A percentile compares a stretch with the other conserved stretches of the same genome.
These are phyloP conservation scores for Cuculus canorus DNA, from an alignment of 2,797 vertebrate species.

Conservation along the genomic window DNA sequence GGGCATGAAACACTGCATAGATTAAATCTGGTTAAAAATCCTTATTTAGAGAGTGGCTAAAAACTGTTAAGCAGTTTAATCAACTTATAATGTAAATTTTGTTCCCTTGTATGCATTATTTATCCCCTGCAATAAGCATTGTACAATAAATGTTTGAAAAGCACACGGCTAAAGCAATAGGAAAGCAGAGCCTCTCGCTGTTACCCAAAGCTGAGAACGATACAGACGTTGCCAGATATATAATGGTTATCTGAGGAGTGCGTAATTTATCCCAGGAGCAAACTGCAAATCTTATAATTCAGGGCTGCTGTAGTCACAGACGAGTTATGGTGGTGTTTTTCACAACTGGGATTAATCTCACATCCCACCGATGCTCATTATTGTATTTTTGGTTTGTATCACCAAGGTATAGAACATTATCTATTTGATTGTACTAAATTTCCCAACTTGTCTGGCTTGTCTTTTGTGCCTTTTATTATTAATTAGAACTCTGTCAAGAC, in stretches of 20 bases:
- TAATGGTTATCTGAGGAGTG: constrained; percentile 48
- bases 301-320: constrained; percentile 41
- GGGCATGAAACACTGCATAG: constrained; percentile 84
- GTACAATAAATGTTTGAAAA: constrained; percentile 59
- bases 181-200: constrained; percentile 52
- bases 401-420: constrained; percentile 11
- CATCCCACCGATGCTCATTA: constrained; percentile 40
- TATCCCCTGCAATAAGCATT: constrained; percentile 66
- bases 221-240: constrained; percentile 61
- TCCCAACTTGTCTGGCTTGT: constrained; percentile 8
- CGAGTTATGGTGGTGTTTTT: constrained; percentile 65
- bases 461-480: not conserved
- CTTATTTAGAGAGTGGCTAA: constrained; percentile 86
- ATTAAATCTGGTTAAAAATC: constrained; percentile 86
- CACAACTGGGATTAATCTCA: constrained; percentile 50
- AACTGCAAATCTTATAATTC: constrained; percentile 57
- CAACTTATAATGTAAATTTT: constrained; percentile 81
- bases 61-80: constrained; percentile 87
- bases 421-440: constrained; percentile 41
- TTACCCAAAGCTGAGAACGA: constrained; percentile 54
- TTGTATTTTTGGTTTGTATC: constrained; percentile 33
- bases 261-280: constrained; percentile 62
- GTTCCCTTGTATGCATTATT: constrained; percentile 80
- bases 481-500: constrained; percentile 6
- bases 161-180: constrained; percentile 36